Evolutionary conservation across 2,797 vertebrate species (phyloP).

Genomic region (Halcyon smyrnensis): DNA sequence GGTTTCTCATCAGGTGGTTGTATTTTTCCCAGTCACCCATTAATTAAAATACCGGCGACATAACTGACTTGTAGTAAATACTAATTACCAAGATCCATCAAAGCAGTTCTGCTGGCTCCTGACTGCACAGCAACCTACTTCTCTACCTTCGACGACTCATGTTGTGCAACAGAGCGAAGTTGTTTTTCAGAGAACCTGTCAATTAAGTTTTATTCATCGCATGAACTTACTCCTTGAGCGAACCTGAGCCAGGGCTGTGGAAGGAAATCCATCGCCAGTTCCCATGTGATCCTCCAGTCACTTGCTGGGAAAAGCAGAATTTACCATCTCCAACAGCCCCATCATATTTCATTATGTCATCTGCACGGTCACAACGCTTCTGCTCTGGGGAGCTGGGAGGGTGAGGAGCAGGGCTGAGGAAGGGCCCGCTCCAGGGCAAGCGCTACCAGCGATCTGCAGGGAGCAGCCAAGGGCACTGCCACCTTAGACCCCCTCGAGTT

Average conservation of each 20-base stretch:
- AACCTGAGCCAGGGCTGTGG: neutral
- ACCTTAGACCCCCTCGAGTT: rapidly evolving
- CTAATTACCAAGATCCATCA: slow-evolving; percentile 76
- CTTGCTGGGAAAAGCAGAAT: neutral
- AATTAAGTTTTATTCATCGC: neutral
- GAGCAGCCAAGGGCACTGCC: neutral
- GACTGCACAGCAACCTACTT: slow-evolving; percentile 64
- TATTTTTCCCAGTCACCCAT: slow-evolving; percentile 68
- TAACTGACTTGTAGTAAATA: slow-evolving; percentile 74
- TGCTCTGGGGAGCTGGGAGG: neutral
- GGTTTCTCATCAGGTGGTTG: slow-evolving; percentile 69
- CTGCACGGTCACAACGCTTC: neutral
- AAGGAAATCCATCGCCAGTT: neutral
- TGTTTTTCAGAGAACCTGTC: neutral
- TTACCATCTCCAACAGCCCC: neutral
- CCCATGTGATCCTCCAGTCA: neutral
- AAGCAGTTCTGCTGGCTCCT: slow-evolving; percentile 63
- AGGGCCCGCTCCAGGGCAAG: neutral
- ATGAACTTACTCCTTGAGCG: neutral
- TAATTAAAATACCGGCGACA: slow-evolving; percentile 78
- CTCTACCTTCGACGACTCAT: neutral
- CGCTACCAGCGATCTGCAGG: neutral
- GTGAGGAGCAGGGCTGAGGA: neutral
- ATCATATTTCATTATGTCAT: neutral
- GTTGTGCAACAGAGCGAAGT: slow-evolving; percentile 13